Base-by-base conservation (phyloP, 2,888 invertebrate genomes). In the Heliconius charithonia region DNA sequence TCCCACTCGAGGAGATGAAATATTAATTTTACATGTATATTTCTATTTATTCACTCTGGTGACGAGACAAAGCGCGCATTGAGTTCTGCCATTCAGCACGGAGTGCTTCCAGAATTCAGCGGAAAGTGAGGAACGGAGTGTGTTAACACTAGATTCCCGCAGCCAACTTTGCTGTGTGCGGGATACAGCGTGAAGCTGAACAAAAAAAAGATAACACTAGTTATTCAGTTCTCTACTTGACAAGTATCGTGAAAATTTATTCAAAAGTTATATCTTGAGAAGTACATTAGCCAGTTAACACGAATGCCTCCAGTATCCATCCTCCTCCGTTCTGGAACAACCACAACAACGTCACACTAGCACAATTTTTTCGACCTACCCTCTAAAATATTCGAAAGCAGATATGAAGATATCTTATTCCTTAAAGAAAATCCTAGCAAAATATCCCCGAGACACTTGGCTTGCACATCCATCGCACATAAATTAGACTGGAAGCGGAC, bases 401-500 rank as follows among this genome's bases (percentile, higher is more conserved):
- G 80, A 81, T 83, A 82, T 82, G 80, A 75, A 70, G 74, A 76
- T 72, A 29, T 79, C 73, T 66, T 66, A 72, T 71, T 65, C 56
- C 77, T 77, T 76, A 73, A 77, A 77, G 81, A 80, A 79, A 81
- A 81, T 81, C 80, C 79, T 80, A 81, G 80, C 77, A 79, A 75
- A 80, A 81, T 80, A 77, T 77, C 80, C 77, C 71, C 77, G 77
- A 81, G 79, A 82, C 79, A 80, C 81, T 81, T 59, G 79, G 79
- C 81, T 79, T 82, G 80, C 79, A 80, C 80, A 80, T 81, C 80
- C 79, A 78, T 81, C 76, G 80, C 81, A 82, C 82, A 81, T 85
- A 85, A 84, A 84, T 86, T 83, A 84, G 81, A 82, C 81, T 80
- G 59, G 83, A 83, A 82, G 76, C 81, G 80, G 79, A 75, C 82